Evolutionary conservation across 2,888 invertebrate genomes (phyloP).

Genomic region (Dasysyrphus tricinctus): DNA sequence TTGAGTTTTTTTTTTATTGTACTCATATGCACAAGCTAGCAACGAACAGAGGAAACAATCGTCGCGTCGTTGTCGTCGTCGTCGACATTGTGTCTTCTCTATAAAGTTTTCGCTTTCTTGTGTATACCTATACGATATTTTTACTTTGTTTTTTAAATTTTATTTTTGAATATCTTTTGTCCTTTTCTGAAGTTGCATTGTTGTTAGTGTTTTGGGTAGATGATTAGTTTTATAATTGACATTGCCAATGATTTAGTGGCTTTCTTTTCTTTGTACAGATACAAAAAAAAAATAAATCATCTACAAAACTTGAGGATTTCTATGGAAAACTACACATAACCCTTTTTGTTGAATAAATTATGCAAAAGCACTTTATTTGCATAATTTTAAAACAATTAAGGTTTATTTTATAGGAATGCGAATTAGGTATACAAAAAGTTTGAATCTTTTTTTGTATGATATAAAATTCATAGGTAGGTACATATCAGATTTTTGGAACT

Average conservation of each 20-base stretch:
- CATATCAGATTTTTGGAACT: not conserved
- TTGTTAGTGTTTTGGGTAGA: conserved; percentile 22
- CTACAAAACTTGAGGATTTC: not conserved
- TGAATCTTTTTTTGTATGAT: not conserved
- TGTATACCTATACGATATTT: conserved; percentile 11
- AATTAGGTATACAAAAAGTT: conserved; percentile 1
- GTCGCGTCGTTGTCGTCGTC: conserved; percentile 15
- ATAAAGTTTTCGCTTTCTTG: conserved; percentile 55
- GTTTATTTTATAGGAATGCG: not conserved
- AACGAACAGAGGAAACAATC: conserved; percentile 46
- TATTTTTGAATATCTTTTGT: conserved; percentile 32
- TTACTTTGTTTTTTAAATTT: conserved; percentile 12
- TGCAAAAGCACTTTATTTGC: conserved; percentile 16
- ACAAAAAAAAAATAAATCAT: not conserved
- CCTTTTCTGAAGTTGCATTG: conserved; percentile 10
- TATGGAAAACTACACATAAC: conserved; percentile 23
- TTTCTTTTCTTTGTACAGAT: conserved; percentile 9
- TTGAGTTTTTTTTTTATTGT: conserved; percentile 25
- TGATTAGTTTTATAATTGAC: conserved; percentile 63
- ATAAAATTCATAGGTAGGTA: not conserved
- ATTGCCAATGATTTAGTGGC: conserved; percentile 58
- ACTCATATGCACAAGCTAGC: conserved; percentile 34
- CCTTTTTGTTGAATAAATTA: conserved; percentile 26
- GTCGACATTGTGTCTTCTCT: conserved; percentile 68
- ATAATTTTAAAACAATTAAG: conserved; percentile 32